These are phyloP conservation scores for Pectinophora gossypiella DNA, from an alignment of 1,140 invertebrate genomes.

Conservation along the genomic window DNA sequence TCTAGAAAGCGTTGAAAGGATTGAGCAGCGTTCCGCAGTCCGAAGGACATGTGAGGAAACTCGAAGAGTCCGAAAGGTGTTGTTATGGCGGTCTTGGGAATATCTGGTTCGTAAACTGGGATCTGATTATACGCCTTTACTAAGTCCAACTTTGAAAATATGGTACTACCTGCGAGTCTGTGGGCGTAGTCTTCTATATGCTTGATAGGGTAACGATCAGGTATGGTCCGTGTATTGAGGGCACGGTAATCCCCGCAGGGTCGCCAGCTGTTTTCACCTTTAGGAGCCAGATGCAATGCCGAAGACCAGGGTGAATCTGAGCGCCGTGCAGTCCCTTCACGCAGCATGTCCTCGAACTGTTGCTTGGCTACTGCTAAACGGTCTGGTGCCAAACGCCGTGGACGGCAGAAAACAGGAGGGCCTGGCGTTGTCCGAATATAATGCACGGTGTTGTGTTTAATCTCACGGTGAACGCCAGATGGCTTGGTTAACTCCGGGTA, in stretches of 20 bases:
- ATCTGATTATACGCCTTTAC: background rate
- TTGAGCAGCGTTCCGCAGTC: conserved; percentile 41
- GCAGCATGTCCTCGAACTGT: conserved; percentile 11
- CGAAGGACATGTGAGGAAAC: conserved; percentile 18
- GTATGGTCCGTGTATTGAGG: no score
- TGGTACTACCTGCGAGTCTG: background rate
- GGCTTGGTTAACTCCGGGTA: conserved; percentile 4
- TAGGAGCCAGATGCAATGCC: conserved; percentile 16
- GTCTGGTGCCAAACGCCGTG: conserved; percentile 1
- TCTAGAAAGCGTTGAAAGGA: conserved; percentile 74
- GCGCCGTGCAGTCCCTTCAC: background rate
- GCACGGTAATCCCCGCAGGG: conserved; percentile 24
- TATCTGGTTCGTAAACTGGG: background rate
- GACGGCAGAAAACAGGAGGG: conserved; percentile 27
- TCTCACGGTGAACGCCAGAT: conserved; percentile 8
- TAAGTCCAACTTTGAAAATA: background rate
- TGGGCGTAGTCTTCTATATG: background rate
- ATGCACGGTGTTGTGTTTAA: conserved; percentile 12
- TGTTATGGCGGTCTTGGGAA: conserved; percentile 15
- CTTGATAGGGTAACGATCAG: background rate
- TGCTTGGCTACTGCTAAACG: background rate
- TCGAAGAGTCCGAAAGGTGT: conserved; percentile 33
- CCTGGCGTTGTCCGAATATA: conserved; percentile 26
- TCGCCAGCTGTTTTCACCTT: conserved; percentile 13
- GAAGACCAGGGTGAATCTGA: conserved; percentile 29